Evolutionary conservation across 2,888 invertebrate species (phyloP).

Genomic region (Boloria euphrosyne): DNA sequence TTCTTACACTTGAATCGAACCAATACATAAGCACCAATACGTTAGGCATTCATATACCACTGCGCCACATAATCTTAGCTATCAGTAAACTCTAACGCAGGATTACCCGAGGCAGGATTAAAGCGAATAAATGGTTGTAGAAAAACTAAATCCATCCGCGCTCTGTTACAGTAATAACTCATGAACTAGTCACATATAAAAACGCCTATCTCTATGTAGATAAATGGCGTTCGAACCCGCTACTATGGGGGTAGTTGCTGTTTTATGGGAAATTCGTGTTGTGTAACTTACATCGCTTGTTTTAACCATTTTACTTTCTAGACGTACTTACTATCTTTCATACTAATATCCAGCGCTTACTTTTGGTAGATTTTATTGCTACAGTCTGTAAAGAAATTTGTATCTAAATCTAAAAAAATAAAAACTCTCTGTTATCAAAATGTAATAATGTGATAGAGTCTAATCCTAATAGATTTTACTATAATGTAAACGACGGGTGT

Average conservation of each 20-base stretch:
- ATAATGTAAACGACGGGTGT: no score
- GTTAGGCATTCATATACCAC: not conserved
- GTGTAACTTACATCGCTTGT: constrained; percentile 27
- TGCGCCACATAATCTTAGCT: constrained; percentile 7
- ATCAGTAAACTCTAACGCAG: constrained; percentile 2
- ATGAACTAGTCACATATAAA: constrained; percentile 48
- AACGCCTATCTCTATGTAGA: constrained; percentile 48
- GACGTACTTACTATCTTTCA: no score
- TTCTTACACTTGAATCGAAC: no score
- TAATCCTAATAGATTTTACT: no score
- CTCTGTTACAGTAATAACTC: constrained; percentile 43
- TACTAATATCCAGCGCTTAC: no score
- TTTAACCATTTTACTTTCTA: not conserved
- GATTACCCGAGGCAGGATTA: constrained; percentile 6
- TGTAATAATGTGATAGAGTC: no score
- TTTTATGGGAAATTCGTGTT: not conserved
- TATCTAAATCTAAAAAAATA: no score
- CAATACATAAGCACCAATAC: not conserved
- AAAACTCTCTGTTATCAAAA: no score
- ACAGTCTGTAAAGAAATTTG: no score
- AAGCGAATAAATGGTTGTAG: constrained; percentile 37
- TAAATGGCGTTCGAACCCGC: constrained; percentile 47
- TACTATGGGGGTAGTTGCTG: constrained; percentile 14
- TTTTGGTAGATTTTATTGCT: no score
- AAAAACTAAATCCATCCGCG: constrained; percentile 42